Evolutionary conservation across 53 echinoderm and acorn worm genomes (phyloP), one percentile per base, ranked within the genome.

Genomic region (Mesocentrotus franciscanus): DNA sequence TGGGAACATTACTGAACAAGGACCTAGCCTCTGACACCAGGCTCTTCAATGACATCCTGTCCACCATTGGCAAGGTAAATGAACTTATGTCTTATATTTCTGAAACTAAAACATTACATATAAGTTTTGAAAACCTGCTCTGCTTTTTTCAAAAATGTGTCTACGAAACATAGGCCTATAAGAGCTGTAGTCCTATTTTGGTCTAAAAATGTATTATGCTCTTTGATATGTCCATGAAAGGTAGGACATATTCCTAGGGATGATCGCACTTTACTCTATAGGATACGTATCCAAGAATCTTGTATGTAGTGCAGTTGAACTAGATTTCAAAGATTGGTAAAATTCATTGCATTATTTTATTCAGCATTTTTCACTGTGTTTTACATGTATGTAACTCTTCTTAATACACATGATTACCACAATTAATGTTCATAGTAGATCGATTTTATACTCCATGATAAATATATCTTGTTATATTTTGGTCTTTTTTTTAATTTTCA

Each of bases 1-100:
- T 98, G 10, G 95, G 97, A 34, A 96, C 95, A 93, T 95, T 93
- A 64, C 94, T 96, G 78, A 95, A 97, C 15, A 97, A 93, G 62
- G 97, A 98, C 66, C 79, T 97, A 90, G 93, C 64, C 87, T 96
- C 95, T 22, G 91, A 92, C 59, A 75, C 85, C 89, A 95, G 90
- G 64, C 89, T 78, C 10, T 95, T 96, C 72, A 81, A 92, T 61
- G 64, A 90, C 22, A 97, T 97, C 12, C 59, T 97, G 34, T 62
- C 85, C 58, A 76, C 90, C 32, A 95, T 97, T 3, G 95, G 81
- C 92, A 97, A 97, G 97, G 97, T 97, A 75, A 36, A 93, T 10
- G 66, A 49, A 49, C 49, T 49, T 49, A 49, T 66, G 9, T 66
- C 10, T 49, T 42, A 49, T 0, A 49, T 22, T 49, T 49, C 49